Conservation (phyloP, 2,113 vertebrate genomes). For the Anolis sagrei region DNA sequence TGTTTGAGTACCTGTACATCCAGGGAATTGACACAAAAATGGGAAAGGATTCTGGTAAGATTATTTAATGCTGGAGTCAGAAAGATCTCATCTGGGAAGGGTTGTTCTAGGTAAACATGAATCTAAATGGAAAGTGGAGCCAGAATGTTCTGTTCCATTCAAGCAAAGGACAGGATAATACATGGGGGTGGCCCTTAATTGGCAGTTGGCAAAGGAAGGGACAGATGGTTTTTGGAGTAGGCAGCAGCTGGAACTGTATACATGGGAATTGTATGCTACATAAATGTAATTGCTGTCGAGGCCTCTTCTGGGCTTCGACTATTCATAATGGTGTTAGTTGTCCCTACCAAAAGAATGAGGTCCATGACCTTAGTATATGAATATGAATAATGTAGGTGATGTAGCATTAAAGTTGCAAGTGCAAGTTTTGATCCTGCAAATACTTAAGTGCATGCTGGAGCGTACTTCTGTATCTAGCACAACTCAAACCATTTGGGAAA, state of each 20-base stretch:
- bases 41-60: not conserved
- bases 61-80: not conserved
- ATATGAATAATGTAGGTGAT: slow-evolving; percentile 48
- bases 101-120: not conserved
- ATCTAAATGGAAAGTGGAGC: not conserved
- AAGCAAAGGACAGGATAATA: not conserved
- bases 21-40: not conserved
- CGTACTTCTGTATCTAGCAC: not conserved
- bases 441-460: not conserved
- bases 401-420: slow-evolving; percentile 39
- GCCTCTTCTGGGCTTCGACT: not conserved
- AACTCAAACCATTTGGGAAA: slow-evolving; percentile 1
- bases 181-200: not conserved
- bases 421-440: slow-evolving; percentile 28
- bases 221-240: not conserved
- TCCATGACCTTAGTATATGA: not conserved
- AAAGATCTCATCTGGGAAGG: not conserved
- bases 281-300: slow-evolving; percentile 13
- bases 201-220: not conserved
- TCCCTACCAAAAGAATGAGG: not conserved
- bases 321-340: not conserved
- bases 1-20: not conserved
- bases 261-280: not conserved
- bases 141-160: not conserved
- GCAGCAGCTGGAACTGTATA: slow-evolving; percentile 1